Evolutionary conservation across 2,113 vertebrate species (phyloP).

Genomic region (Prionailurus bengalensis): DNA sequence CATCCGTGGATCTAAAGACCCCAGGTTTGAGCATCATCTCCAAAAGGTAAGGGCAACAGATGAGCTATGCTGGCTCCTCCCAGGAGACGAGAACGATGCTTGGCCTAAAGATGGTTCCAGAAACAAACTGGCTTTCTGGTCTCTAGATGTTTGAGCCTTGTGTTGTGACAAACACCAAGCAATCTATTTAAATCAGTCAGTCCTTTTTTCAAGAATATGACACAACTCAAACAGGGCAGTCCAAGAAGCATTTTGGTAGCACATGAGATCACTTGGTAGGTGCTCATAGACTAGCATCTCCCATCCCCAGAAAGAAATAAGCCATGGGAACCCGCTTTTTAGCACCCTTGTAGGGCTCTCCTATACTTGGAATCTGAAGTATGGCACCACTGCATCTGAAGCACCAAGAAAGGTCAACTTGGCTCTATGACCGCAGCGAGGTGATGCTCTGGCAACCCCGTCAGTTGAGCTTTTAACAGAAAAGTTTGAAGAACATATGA

Average conservation of each 20-base stretch:
- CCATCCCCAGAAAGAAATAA: neutral
- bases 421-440: neutral
- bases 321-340: neutral
- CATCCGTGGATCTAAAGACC: neutral
- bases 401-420: neutral
- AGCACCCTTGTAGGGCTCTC: neutral
- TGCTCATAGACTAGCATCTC: neutral
- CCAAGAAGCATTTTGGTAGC: neutral
- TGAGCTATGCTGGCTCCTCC: neutral
- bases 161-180: neutral
- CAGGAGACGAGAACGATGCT: neutral
- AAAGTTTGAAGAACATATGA: neutral
- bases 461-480: neutral
- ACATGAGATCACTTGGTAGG: neutral
- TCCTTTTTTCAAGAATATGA: neutral
- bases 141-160: constrained; percentile 18
- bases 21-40: neutral
- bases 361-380: neutral
- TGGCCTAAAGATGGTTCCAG: constrained; percentile 17
- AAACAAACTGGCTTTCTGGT: constrained; percentile 51
- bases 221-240: neutral
- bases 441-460: neutral
- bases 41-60: neutral
- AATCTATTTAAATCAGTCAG: neutral
- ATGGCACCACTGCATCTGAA: neutral